Evolutionary conservation across 2,888 invertebrate species (phyloP).

Genomic region (Fabriciana adippe): DNA sequence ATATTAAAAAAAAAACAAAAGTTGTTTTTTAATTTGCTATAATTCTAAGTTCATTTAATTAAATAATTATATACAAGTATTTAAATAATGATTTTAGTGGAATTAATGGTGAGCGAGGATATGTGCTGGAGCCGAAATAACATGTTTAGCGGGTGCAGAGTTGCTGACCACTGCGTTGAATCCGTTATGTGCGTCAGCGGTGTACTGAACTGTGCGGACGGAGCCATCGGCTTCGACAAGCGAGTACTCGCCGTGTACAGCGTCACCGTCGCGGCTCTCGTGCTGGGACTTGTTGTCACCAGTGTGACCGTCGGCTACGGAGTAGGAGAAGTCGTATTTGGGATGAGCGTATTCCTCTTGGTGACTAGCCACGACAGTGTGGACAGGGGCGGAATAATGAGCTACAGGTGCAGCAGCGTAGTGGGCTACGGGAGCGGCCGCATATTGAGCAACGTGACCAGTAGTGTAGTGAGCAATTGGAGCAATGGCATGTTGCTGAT

Average conservation of each 20-base stretch:
- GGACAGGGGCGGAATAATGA: constrained; percentile 59
- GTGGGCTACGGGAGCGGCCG: constrained; percentile 43
- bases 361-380: constrained; percentile 53
- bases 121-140: constrained; percentile 9
- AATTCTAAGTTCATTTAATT: not conserved
- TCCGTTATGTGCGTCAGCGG: constrained; percentile 70
- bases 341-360: constrained; percentile 68
- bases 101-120: constrained; percentile 27
- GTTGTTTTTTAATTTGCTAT: not conserved
- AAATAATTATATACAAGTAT: no score
- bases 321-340: constrained; percentile 81
- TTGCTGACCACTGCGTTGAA: constrained; percentile 51
- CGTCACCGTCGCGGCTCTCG: constrained; percentile 83
- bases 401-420: constrained; percentile 45
- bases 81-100: no score
- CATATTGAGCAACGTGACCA: no score
- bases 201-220: constrained; percentile 76
- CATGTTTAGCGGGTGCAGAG: constrained; percentile 37
- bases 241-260: constrained; percentile 80
- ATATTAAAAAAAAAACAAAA: not conserved
- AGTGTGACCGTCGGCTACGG: constrained; percentile 80
- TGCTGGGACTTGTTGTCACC: constrained; percentile 81
- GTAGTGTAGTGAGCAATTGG: constrained; percentile 47
- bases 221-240: constrained; percentile 74
- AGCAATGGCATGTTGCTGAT: constrained; percentile 44